Evolutionary conservation across 1,140 invertebrate genomes (phyloP).

Genomic region (Venturia canescens): DNA sequence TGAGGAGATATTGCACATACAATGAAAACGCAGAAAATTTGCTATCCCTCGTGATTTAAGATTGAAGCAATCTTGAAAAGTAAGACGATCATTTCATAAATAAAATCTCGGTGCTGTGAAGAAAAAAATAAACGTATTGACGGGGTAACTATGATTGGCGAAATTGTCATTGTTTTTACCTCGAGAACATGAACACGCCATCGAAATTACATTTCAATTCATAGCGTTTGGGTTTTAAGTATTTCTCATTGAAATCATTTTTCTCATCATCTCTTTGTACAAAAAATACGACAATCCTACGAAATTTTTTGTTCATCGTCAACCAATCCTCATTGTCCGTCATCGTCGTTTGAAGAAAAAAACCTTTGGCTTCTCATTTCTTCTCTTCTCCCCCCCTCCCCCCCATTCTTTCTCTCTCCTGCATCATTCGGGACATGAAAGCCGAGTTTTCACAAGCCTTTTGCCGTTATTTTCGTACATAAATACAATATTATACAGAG

Average conservation of each 20-base stretch:
- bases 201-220: too few relatives aligned
- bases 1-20: too few relatives aligned
- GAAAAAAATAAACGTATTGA: too few relatives aligned
- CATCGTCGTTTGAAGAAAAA: slow-evolving; percentile 43
- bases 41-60: too few relatives aligned
- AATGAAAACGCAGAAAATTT: too few relatives aligned
- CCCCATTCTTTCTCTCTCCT: slow-evolving; percentile 1
- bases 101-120: too few relatives aligned
- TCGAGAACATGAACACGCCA: too few relatives aligned
- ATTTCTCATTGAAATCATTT: not conserved
- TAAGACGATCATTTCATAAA: too few relatives aligned
- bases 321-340: slow-evolving; percentile 37
- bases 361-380: slow-evolving; percentile 75
- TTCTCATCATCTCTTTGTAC: not conserved
- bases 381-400: slow-evolving; percentile 63
- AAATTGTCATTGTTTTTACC: too few relatives aligned
- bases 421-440: slow-evolving; percentile 17
- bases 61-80: too few relatives aligned
- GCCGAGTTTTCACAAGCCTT: slow-evolving; percentile 76
- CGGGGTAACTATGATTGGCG: too few relatives aligned
- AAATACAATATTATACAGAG: slow-evolving; percentile 78
- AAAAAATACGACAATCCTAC: slow-evolving; percentile 37
- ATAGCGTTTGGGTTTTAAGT: too few relatives aligned
- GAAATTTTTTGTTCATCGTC: not conserved
- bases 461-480: slow-evolving; percentile 64